Evolutionary conservation across 2,888 invertebrate genomes (phyloP), one percentile per base, ranked within the genome.

Genomic region (Clunio marinus): DNA sequence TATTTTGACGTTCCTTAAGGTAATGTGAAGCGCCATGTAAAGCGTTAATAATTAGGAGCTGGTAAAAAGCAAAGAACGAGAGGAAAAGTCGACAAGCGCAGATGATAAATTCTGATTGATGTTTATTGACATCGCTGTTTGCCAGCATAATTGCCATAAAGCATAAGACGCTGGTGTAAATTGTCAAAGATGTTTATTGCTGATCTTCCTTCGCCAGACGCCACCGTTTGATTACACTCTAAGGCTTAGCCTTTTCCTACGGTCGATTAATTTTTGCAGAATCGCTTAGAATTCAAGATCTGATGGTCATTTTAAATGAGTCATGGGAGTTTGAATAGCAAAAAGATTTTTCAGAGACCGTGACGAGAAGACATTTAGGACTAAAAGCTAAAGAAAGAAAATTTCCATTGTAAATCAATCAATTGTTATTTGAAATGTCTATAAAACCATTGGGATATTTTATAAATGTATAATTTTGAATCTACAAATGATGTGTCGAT

Each of bases 351-450:
- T n/a, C n/a, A n/a, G n/a, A n/a, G n/a, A n/a, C n/a, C n/a, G n/a
- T n/a, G n/a, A n/a, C n/a, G n/a, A n/a, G n/a, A n/a, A n/a, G n/a
- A n/a, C n/a, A n/a, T n/a, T n/a, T n/a, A n/a, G n/a, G n/a, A n/a
- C n/a, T n/a, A n/a, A n/a, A 7, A 51, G 17, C 7, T 17, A 17
- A 2, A 22, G 10, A 51, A 7, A 3, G 51, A 4, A 22, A 51
- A 51, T 20, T 5, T 51, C 51, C 13, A 51, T 17, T n/a, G 41
- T 3, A 41, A 41, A 41, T 45, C 51, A 51, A 51, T 51, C 51
- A 51, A 51, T 51, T 22, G 22, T 20, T 51, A 51, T 51, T 51
- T 51, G 51, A 22, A 51, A 22, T 15, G 15, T 10, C 10, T n/a
- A n/a, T n/a, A n/a, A n/a, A n/a, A n/a, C n/a, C n/a, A n/a, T n/a